Conservation (phyloP, 2,888 invertebrate genomes). For the Mesorhabditis spiculigera region DNA sequence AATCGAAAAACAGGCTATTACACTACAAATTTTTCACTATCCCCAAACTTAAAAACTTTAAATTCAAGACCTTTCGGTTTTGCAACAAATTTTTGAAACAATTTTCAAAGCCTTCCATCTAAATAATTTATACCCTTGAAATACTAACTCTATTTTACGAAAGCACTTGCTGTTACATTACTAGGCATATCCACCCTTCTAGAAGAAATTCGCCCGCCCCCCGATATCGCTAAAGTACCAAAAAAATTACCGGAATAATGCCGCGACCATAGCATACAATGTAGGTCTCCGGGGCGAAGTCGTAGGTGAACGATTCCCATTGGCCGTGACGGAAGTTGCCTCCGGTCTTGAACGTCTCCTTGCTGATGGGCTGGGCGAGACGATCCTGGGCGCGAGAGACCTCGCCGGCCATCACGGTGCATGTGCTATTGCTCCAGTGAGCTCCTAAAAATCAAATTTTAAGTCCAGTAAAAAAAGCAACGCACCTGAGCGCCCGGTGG, state of each 20-base stretch:
- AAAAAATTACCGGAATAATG: conserved; percentile 7
- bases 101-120: too few species aligned
- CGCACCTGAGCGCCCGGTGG: conserved; percentile 45
- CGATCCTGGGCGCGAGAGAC: conserved; percentile 34
- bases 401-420: conserved; percentile 55
- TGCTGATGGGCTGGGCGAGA: conserved; percentile 18
- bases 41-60: too few species aligned
- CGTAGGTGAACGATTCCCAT: conserved; percentile 50
- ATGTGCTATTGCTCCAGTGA: conserved; percentile 56
- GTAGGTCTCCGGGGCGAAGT: conserved; percentile 39
- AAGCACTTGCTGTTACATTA: too few species aligned
- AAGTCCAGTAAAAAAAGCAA: background rate
- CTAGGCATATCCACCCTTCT: too few species aligned
- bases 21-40: too few species aligned
- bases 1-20: too few species aligned
- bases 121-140: too few species aligned
- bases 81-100: too few species aligned
- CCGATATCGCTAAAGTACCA: too few species aligned
- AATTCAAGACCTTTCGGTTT: too few species aligned
- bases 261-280: conserved; percentile 49
- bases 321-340: conserved; percentile 54
- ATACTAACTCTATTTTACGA: too few species aligned
- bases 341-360: conserved; percentile 42
- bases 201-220: too few species aligned
- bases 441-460: conserved; percentile 32